Conservation (phyloP, 2,797 vertebrate genomes). For the Nyctalus aviator region DNA sequence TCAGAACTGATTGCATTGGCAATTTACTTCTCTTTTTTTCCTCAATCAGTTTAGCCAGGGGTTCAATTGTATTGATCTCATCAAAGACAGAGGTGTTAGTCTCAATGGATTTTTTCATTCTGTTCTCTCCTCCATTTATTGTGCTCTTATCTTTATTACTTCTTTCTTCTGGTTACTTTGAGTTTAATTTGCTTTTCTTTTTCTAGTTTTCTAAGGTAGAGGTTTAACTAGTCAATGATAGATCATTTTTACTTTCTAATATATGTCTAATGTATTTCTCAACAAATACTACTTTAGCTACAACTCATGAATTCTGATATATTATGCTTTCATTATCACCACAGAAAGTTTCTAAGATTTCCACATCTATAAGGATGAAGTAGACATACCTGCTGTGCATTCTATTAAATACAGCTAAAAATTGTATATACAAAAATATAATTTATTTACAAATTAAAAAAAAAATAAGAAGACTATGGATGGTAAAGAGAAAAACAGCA, state of each 20-base stretch:
- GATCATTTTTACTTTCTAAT: neutral
- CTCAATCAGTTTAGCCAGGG: neutral
- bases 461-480: neutral
- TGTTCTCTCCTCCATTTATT: neutral
- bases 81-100: neutral
- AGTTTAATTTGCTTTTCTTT: neutral
- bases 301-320: neutral
- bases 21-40: neutral
- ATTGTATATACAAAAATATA: neutral
- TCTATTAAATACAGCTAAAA: slow-evolving; percentile 19
- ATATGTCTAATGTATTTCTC: neutral
- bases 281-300: neutral
- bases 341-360: slow-evolving; percentile 26
- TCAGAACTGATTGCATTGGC: neutral
- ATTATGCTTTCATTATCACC: slow-evolving; percentile 5
- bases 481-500: neutral
- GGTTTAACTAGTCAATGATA: neutral
- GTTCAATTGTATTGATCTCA: neutral
- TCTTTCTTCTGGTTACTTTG: neutral
- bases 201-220: slow-evolving; percentile 18
- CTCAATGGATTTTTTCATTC: neutral
- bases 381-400: neutral
- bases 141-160: neutral
- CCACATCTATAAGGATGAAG: neutral
- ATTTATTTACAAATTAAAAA: neutral